Evolutionary conservation across 2,113 vertebrate genomes (phyloP), one percentile per base, ranked within the genome.

Genomic region (Mastomys natalensis): DNA sequence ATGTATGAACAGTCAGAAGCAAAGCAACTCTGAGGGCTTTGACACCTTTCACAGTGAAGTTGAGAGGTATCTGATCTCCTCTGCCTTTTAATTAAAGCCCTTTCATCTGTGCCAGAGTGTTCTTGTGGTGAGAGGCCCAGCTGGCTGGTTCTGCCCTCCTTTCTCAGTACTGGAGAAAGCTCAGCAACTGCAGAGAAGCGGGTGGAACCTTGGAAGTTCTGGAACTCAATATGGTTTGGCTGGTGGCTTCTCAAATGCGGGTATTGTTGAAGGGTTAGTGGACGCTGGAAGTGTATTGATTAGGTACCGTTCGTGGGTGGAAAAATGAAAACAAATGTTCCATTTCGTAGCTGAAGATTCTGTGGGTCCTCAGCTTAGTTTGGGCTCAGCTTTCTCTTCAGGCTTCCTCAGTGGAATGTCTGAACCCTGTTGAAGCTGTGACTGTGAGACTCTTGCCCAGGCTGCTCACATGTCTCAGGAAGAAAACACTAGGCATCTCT

Each of bases 21-120:
- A 97, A 95, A 97, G 97, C 77, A 73, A 97, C 98, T 98, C 98
- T 98, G 97, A 98, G 91, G 92, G 96, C 98, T 98, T 95, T 94
- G 96, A 95, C 86, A 97, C 64, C 51, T 90, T 70, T 88, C 92
- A 87, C 66, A 96, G 90, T 95, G 97, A 98, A 97, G 95, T 97
- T 80, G 80, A 82, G 95, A 92, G 87, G n/a, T 96, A 53, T 73
- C 89, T 85, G 92, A 74, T 98, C 87, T 88, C 96, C 92, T 78
- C 91, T 95, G 82, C 91, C 96, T 98, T 96, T 96, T 97, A 98
- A 98, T 98, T 94, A 98, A 94, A 91, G 86, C 45, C 73, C 82
- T 97, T 94, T 97, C 94, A 97, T 95, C 81, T 72, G 70, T 70
- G 77, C 93, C 84, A 88, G 81, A 89, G 84, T 64, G 51, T 72